Evolutionary conservation across 2,797 vertebrate species (phyloP), one percentile per base, ranked within the genome.

Genomic region (Champsocephalus esox): DNA sequence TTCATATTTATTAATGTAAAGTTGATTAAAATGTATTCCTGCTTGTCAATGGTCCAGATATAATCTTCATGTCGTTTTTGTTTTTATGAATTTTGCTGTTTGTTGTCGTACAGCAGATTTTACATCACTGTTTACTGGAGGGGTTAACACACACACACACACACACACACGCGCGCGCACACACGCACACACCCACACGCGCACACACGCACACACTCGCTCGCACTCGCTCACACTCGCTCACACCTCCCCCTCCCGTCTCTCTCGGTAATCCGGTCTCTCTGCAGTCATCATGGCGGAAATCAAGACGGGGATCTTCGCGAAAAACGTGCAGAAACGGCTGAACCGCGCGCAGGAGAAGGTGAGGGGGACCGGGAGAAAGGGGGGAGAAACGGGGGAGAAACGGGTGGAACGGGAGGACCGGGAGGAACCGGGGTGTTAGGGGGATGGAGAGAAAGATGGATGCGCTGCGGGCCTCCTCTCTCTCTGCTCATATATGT

Each of bases 291-390:
- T 94, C 95, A 98, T 98, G 98, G 97, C 97, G 86, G 97, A 98
- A 93, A 97, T 99, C 84, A 99, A 98, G 91, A 96, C 97, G 9
- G 97, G 98, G 85, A 93, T 98, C 83, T 99, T 99, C 88, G 97
- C 97, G 63, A 99, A 99, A 92, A 99, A 99, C 87, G 98, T 99
- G 24, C 97, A 99, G 92, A 99, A 99, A 78, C 93, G 95, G 32
- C 91, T 99, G 73, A 99, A 94, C 91, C 93, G 98, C 24, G 98
- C 97, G 3, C 97, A 98, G 90, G 98, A 99, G 79, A 99, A 99
- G 98, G 98, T 98, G 90, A 74, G 92, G 63, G 12, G 3, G 24
- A 28, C 12, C 5, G 3, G 12, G 8, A 10, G 44, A 1, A 2
- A 41, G 2, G 2, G 28, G 6, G 65, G 0, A 0, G 58, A 19